Percentiles rank a stretch among this genome's conserved stretches.
Evolutionary conservation across 2,113 vertebrate genomes (phyloP).

Genomic region (Pseudonaja textilis): DNA sequence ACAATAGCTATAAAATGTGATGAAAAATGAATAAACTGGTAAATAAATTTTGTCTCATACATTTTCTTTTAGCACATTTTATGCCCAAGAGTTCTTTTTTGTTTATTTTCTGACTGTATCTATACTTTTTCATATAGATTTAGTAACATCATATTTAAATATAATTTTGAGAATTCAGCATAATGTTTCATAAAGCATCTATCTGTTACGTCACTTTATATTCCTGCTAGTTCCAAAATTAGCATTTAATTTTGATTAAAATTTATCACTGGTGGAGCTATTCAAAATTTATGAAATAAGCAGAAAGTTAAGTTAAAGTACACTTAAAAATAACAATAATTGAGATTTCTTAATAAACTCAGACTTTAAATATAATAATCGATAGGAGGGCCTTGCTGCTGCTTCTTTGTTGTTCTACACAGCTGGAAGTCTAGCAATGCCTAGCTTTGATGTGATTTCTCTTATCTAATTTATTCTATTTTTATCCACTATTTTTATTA

Average conservation of each 20-base stretch:
- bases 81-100: conserved; percentile 41
- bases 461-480: no score
- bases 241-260: conserved; percentile 25
- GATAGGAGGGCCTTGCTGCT: no score
- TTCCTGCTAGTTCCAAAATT: conserved; percentile 23
- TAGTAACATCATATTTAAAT: conserved; percentile 44
- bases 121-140: conserved; percentile 44
- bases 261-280: not conserved
- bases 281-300: conserved; percentile 32
- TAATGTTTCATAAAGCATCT: conserved; percentile 29
- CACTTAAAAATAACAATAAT: not conserved
- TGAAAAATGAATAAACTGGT: conserved; percentile 30
- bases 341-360: not conserved
- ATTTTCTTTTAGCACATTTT: conserved; percentile 38
- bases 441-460: no score
- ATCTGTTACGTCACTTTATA: conserved; percentile 37
- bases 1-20: conserved; percentile 31
- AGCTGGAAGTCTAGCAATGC: no score
- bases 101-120: conserved; percentile 39
- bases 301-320: not conserved
- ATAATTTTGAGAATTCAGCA: conserved; percentile 38
- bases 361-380: conserved; percentile 14
- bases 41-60: conserved; percentile 13
- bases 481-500: no score
- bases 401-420: no score